These are phyloP conservation scores for Drosophila triauraria DNA, from an alignment of 1,140 invertebrate species.

Conservation along the genomic window DNA sequence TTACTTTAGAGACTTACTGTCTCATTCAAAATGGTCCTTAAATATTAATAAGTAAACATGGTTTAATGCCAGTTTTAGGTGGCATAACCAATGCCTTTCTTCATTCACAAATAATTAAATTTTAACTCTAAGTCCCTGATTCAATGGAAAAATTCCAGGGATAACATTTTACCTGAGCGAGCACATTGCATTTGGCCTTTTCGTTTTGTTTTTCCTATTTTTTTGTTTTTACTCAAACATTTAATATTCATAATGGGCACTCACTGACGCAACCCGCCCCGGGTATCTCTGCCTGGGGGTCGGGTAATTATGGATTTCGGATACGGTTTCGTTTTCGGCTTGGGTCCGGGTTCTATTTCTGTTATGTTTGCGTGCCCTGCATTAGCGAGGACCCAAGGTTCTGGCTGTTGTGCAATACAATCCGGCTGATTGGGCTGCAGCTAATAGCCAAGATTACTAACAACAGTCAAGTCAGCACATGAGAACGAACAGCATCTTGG, in stretches of 20 bases:
- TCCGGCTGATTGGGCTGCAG: conserved; percentile 10
- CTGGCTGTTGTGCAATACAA: conserved; percentile 7
- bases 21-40: no score
- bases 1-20: no score
- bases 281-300: conserved; percentile 13
- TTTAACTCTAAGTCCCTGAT: conserved; percentile 1
- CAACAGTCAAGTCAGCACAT: conserved; percentile 17
- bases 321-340: conserved; percentile 3
- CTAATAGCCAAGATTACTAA: conserved; percentile 24
- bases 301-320: conserved; percentile 23
- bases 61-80: background rate
- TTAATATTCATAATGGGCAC: conserved; percentile 71
- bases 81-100: background rate
- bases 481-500: background rate
- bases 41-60: background rate
- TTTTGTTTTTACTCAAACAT: conserved; percentile 53
- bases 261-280: conserved; percentile 20
- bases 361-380: conserved; percentile 42
- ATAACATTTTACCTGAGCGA: conserved; percentile 2
- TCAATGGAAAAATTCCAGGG: background rate
- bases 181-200: conserved; percentile 23
- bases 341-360: conserved; percentile 11
- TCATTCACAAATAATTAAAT: background rate
- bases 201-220: conserved; percentile 30
- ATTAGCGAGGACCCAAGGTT: conserved; percentile 26